These are phyloP conservation scores for Ctenicera cuprea DNA, from an alignment of 2,888 invertebrate genomes.

Conservation along the genomic window DNA sequence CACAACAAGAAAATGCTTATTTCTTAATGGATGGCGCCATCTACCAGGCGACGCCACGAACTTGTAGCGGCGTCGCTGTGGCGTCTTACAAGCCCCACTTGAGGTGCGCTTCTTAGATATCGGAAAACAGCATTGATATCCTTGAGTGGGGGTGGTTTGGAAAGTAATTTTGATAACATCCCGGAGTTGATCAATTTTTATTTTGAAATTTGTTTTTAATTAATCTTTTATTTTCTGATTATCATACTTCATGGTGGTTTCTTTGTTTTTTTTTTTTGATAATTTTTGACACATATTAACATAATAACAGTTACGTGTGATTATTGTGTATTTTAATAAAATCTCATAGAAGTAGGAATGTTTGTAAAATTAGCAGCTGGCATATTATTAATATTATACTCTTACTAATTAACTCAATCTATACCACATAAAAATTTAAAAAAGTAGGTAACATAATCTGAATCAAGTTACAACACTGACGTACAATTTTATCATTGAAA, in stretches of 20 bases:
- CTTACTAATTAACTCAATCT: too few species aligned
- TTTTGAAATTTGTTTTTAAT: background rate
- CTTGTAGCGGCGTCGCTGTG: constrained; percentile 52
- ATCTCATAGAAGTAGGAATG: too few species aligned
- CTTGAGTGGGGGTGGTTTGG: constrained; percentile 6
- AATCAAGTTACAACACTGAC: too few species aligned
- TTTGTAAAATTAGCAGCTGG: too few species aligned
- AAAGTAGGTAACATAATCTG: too few species aligned
- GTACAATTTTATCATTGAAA: too few species aligned
- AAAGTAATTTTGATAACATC: background rate
- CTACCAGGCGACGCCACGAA: constrained; percentile 64
- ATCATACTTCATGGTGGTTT: too few species aligned
- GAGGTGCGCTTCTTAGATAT: constrained; percentile 62
- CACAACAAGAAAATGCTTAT: constrained; percentile 19
- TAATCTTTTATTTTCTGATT: background rate
- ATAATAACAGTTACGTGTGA: too few species aligned
- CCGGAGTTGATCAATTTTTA: too few species aligned
- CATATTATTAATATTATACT: too few species aligned
- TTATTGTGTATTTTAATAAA: too few species aligned
- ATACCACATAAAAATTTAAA: too few species aligned
- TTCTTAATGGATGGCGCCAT: constrained; percentile 61
- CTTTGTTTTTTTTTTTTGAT: background rate
- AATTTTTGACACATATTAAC: background rate
- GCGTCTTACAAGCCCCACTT: constrained; percentile 30
- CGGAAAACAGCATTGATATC: constrained; percentile 18